A percentile compares a stretch with the other conserved stretches of the same genome.
Conservation (phyloP, 2,797 vertebrate genomes). For the Lerista edwardsae region DNA sequence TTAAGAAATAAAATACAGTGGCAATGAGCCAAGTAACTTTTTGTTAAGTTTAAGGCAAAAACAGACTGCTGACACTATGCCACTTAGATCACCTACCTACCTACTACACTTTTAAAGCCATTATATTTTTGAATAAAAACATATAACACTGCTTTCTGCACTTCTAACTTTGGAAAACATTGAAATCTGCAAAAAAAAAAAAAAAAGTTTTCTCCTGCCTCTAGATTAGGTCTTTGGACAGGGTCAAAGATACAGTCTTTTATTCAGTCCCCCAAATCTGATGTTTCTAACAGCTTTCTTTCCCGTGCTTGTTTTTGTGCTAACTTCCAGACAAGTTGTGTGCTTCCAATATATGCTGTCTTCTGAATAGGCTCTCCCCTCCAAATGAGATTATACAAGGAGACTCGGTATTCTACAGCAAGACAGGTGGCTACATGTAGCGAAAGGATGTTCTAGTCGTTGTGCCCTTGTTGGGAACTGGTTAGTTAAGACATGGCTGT, state of each 20-base stretch:
- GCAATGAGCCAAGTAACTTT: no score
- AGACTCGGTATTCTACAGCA: not conserved
- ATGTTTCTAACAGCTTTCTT: slow-evolving; percentile 12
- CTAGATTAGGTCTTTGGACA: not conserved
- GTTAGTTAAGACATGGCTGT: not conserved
- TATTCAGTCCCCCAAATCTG: not conserved
- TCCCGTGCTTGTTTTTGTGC: not conserved
- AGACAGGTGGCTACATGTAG: not conserved
- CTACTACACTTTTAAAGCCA: no score
- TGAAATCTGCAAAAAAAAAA: no score
- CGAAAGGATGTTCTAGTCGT: not conserved
- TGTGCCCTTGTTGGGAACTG: not conserved
- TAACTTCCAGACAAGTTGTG: not conserved
- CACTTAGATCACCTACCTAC: no score
- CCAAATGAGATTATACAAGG: no score
- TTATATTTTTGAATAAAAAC: no score
- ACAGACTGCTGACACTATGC: no score
- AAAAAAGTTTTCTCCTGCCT: no score
- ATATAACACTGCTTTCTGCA: no score
- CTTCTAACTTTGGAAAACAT: no score
- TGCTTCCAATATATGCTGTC: not conserved
- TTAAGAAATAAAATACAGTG: not conserved
- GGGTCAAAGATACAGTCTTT: not conserved
- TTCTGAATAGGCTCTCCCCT: no score
- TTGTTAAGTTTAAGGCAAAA: no score